Evolutionary conservation across 1,140 invertebrate genomes (phyloP), one percentile per base, ranked within the genome.

Genomic region (Heliconius nattereri): DNA sequence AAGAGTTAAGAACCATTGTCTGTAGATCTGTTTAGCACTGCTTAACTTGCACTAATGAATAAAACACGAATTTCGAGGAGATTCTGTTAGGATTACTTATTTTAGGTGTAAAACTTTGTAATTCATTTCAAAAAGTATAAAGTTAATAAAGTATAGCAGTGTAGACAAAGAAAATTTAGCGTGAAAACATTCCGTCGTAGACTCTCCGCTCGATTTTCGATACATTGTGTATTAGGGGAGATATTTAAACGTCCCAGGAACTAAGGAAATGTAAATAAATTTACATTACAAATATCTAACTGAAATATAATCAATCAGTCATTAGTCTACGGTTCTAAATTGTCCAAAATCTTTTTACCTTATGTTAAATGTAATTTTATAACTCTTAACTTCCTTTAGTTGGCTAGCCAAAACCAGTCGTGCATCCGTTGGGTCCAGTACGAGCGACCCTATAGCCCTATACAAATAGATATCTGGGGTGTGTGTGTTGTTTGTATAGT

Each of bases 381-480:
- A 52, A 57, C 23, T 23, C 19, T 57, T 57, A 23, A 57, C 20
- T 23, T 23, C 0, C 9, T 57, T 57, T 78, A 32, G 80, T 73
- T 78, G 73, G 57, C 76, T 76, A 82, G 49, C 74, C 20, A 70
- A 85, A 89, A 89, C 87, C 85, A 81, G 87, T 87, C 85, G 74
- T 40, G 74, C 86, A 87, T 88, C 87, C 88, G 84, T 87, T 85
- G 86, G 87, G 87, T 88, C 88, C 80, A 75, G 75, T 87, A 84
- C 87, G 82, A 81, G 83, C 76, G 72, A 79, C 78, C 82, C 79
- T 84, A 32, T 71, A 75, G 76, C 84, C 82, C 79, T 84, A 32
- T 71, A 75, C 80, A 86, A 86, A 85, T 84, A 88, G 84, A 88
- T 88, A 88, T 84, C 82, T 37, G 40, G 71, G 75, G 81, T 37